phyloP scores from a whole-genome alignment of 2,113 vertebrate genomes.

The Psephotus haematonotus region DNA sequence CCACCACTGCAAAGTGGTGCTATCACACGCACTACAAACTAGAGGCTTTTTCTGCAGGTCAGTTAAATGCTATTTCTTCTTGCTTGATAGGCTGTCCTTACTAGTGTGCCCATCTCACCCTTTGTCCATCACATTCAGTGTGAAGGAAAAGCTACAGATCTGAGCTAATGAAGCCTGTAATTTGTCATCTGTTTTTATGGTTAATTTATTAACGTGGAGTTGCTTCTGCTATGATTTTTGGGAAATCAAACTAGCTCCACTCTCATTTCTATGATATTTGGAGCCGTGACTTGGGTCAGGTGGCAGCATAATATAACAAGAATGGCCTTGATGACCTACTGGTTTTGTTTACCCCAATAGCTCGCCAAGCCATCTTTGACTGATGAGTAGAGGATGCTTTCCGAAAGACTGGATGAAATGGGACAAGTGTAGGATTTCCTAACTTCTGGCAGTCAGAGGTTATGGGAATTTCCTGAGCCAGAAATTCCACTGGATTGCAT shows the following conservation, averaged over 20 bases:
- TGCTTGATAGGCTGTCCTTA: neutral
- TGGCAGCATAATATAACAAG: neutral
- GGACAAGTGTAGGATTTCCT: neutral
- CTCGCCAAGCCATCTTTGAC: neutral
- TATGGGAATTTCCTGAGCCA: slow-evolving; percentile 37
- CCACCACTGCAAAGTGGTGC: neutral
- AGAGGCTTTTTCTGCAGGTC: neutral
- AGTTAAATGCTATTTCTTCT: neutral
- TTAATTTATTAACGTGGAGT: neutral
- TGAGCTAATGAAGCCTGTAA: neutral
- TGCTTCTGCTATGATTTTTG: neutral
- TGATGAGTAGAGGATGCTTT: neutral
- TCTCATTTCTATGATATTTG: neutral
- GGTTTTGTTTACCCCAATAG: neutral
- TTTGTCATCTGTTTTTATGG: neutral
- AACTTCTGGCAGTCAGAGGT: slow-evolving; percentile 1
- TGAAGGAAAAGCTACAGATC: neutral
- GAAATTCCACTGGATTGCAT: slow-evolving; percentile 48
- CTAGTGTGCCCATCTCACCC: neutral
- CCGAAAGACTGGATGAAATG: neutral
- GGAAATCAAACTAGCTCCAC: neutral
- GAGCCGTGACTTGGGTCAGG: neutral
- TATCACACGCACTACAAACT: neutral
- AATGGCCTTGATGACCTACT: neutral
- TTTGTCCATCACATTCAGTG: neutral